Evolutionary conservation across 1,140 invertebrate species (phyloP).

Genomic region (Oreohelix idahoensis): DNA sequence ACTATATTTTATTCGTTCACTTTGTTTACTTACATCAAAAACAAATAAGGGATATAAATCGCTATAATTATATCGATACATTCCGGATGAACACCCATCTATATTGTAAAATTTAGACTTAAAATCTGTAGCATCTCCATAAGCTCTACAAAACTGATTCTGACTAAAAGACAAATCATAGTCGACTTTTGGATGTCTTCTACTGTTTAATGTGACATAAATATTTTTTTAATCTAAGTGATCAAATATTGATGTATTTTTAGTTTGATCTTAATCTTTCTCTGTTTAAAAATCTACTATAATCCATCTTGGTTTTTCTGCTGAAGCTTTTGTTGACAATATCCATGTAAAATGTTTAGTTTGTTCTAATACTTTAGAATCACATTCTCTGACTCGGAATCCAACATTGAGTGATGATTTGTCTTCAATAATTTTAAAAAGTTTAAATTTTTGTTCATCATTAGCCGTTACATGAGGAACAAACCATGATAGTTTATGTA

Average conservation of each 20-base stretch:
- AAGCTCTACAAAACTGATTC: not conserved
- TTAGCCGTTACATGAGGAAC: not conserved
- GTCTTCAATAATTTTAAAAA: not conserved
- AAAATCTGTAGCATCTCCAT: not conserved
- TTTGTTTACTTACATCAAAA: constrained; percentile 7
- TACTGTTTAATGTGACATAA: not conserved
- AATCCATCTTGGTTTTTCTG: not conserved
- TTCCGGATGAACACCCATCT: not conserved
- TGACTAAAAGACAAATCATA: not conserved
- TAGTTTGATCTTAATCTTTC: not conserved
- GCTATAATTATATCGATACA: not conserved
- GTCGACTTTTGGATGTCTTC: not conserved
- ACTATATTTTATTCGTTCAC: not conserved
- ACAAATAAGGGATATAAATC: not conserved
- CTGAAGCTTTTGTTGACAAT: not conserved
- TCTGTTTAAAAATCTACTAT: not conserved
- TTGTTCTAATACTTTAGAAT: not conserved
- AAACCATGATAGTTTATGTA: constrained; percentile 2
- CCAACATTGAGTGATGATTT: not conserved
- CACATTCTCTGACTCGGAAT: not conserved
- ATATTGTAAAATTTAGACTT: not conserved
- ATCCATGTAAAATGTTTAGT: not conserved
- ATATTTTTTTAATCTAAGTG: not conserved
- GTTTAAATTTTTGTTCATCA: not conserved
- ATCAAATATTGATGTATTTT: not conserved